A percentile compares a stretch with the other conserved stretches of the same genome.
Evolutionary conservation across 2,888 invertebrate genomes (phyloP).

Genomic region (Dryocosmus kuriphilus): DNA sequence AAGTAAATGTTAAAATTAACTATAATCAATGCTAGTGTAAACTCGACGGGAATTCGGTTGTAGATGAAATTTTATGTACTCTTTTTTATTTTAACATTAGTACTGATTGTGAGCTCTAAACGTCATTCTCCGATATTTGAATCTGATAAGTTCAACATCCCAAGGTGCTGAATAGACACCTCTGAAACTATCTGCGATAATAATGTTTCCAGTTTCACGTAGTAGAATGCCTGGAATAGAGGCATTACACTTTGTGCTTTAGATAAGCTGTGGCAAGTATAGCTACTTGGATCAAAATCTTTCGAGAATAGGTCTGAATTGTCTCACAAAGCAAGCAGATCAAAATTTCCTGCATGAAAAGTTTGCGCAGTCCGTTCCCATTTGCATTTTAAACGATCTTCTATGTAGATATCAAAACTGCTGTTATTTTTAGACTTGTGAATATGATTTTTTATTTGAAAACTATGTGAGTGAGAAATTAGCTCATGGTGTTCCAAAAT

Average conservation of each 20-base stretch:
- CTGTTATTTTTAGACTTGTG: too few species aligned
- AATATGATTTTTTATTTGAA: too few species aligned
- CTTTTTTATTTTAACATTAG: too few species aligned
- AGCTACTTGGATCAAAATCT: constrained; percentile 16
- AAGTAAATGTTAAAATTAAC: too few species aligned
- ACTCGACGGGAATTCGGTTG: too few species aligned
- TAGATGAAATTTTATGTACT: too few species aligned
- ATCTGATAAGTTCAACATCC: constrained; percentile 24
- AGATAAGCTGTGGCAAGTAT: constrained; percentile 34
- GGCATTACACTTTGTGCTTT: constrained; percentile 20
- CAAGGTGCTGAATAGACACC: constrained; percentile 32
- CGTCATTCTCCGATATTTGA: not conserved
- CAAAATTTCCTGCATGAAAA: not conserved
- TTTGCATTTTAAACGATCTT: not conserved
- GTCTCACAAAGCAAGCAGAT: constrained; percentile 1
- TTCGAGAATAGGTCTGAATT: not conserved
- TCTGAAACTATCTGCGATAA: constrained; percentile 31
- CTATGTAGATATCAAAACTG: not conserved
- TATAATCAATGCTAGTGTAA: too few species aligned
- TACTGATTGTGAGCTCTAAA: not conserved
- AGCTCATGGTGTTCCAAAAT: too few species aligned
- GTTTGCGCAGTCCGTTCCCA: not conserved
- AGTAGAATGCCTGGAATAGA: constrained; percentile 22
- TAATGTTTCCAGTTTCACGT: constrained; percentile 29
- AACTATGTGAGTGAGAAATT: too few species aligned